Percentiles rank a stretch among this genome's conserved stretches.
Evolutionary conservation across 2,113 vertebrate species (phyloP).

Genomic region (Sinocyclocheilus anophthalmus): DNA sequence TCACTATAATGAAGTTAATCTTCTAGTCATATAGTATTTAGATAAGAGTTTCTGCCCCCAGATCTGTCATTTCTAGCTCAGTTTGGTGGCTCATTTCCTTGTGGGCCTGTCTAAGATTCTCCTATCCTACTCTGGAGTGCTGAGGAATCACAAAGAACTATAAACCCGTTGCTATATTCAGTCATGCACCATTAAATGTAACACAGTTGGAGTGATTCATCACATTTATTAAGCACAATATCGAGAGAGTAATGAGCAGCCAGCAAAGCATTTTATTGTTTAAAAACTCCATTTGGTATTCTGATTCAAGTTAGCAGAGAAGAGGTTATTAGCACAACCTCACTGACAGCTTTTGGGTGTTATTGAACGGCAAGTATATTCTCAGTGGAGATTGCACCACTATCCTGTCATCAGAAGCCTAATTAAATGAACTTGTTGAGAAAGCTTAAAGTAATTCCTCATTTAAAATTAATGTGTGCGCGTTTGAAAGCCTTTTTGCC

Average conservation of each 20-base stretch:
- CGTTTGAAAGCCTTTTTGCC: not conserved
- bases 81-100: too few species aligned
- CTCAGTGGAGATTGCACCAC: constrained; percentile 22
- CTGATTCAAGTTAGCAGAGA: constrained; percentile 5
- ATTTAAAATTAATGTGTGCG: constrained; percentile 50
- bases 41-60: not conserved
- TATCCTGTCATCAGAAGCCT: constrained; percentile 41
- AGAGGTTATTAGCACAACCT: constrained; percentile 22
- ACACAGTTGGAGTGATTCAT: not conserved
- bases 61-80: not conserved
- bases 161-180: constrained; percentile 32
- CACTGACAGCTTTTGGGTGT: not conserved
- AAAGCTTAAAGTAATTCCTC: constrained; percentile 43
- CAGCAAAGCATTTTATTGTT: constrained; percentile 32
- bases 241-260: constrained; percentile 5
- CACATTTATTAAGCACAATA: constrained; percentile 17
- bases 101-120: not conserved
- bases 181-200: constrained; percentile 30
- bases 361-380: constrained; percentile 9
- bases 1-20: not conserved
- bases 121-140: not conserved
- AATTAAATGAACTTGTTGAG: constrained; percentile 46
- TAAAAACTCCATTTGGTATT: constrained; percentile 28
- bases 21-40: not conserved
- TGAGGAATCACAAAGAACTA: not conserved